Percentiles rank a stretch among this genome's conserved stretches.
Conservation (phyloP, 2,888 invertebrate species). For the Mactromeris polynyma region DNA sequence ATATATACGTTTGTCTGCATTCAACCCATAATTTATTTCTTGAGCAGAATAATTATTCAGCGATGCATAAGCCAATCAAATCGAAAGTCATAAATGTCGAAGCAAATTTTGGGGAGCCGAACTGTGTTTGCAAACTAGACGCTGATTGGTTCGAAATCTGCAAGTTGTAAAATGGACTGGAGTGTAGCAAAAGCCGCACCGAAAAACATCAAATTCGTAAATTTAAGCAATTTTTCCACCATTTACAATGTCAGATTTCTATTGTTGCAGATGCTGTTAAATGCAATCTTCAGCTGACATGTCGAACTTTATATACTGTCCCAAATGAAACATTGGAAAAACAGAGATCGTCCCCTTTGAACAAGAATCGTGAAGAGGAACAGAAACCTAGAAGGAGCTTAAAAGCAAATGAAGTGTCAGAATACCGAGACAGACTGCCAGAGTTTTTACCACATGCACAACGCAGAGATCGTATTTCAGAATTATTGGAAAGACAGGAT, state of each 20-base stretch:
- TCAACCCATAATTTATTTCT: too few relatives aligned
- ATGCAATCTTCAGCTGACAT: neutral
- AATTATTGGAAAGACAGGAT: constrained; percentile 96
- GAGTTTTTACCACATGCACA: constrained; percentile 96
- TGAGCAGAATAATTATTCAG: too few relatives aligned
- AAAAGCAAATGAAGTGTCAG: neutral
- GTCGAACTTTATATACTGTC: constrained; percentile 19
- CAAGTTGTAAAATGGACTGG: too few relatives aligned
- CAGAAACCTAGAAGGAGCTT: constrained; percentile 1
- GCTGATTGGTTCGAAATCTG: too few relatives aligned
- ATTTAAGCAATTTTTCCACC: too few relatives aligned
- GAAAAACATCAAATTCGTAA: too few relatives aligned
- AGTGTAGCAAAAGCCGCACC: too few relatives aligned
- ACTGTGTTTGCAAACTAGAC: too few relatives aligned
- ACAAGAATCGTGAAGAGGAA: constrained; percentile 26
- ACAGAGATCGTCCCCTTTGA: constrained; percentile 44
- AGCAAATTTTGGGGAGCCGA: too few relatives aligned
- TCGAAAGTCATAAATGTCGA: too few relatives aligned
- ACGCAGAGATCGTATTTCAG: constrained; percentile 93
- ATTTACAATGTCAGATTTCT: neutral
- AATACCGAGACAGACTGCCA: constrained; percentile 89
- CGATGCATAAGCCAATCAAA: too few relatives aligned
- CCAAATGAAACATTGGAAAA: constrained; percentile 33
- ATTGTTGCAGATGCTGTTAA: constrained; percentile 1
- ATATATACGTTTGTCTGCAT: too few relatives aligned